Conservation (phyloP, 2,113 vertebrate genomes). For the Blennius ocellaris region DNA sequence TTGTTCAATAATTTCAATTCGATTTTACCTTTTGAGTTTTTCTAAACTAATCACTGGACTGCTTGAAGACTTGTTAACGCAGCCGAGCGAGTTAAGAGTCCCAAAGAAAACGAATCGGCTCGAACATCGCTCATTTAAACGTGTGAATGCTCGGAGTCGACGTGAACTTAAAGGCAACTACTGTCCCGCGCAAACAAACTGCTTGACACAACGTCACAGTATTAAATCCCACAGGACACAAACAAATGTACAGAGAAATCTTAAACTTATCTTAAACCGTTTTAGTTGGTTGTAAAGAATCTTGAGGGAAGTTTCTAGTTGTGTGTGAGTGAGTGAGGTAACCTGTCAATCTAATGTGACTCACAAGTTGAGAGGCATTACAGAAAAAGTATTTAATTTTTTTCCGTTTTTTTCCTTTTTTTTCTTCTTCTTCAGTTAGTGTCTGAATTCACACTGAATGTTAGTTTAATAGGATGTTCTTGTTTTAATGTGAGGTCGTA, state of each 20-base stretch:
- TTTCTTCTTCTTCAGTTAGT: conserved; percentile 5
- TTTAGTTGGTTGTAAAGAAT: background rate
- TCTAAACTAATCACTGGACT: conserved; percentile 17
- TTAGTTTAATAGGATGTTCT: too few species aligned
- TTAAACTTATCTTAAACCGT: background rate
- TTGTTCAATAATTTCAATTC: conserved; percentile 27
- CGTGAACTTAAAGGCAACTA: too few species aligned
- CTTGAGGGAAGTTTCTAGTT: background rate
- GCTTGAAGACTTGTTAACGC: conserved; percentile 6
- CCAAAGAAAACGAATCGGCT: conserved; percentile 36
- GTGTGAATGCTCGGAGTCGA: background rate
- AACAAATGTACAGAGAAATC: background rate
- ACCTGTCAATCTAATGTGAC: background rate
- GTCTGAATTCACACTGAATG: conserved; percentile 15
- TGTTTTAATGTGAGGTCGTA: background rate
- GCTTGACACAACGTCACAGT: background rate
- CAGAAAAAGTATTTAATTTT: conserved; percentile 27
- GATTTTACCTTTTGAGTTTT: background rate
- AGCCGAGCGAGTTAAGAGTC: conserved; percentile 2
- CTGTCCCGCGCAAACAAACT: background rate
- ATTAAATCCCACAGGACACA: too few species aligned
- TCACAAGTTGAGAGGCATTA: conserved; percentile 37
- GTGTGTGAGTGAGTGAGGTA: background rate
- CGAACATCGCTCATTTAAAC: conserved; percentile 14
- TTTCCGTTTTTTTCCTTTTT: too few species aligned